Evolutionary conservation across 2,113 vertebrate species (phyloP), one percentile per base, ranked within the genome.

Genomic region (Onychorhynchus coronatus): DNA sequence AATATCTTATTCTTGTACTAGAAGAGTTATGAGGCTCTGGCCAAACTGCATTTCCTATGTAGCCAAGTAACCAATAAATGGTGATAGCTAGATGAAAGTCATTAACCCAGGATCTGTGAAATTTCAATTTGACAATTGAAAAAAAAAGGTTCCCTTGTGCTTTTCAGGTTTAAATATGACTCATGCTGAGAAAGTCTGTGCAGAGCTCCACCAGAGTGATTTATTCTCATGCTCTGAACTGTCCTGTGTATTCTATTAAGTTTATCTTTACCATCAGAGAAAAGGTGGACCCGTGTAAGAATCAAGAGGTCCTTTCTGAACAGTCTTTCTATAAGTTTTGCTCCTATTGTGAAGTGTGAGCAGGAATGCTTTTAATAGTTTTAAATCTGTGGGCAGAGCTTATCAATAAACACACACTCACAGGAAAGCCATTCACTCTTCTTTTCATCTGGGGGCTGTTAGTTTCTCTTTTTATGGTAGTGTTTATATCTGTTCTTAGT

Each of bases 391-490:
- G 61, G 27, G 59, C 73, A 91, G 70, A 86, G 41, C 76, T 94
- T 95, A 95, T 92, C 93, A 96, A 95, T 91, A 94, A 92, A 91
- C 58, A 96, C 67, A 66, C 65, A 46, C 78, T 96, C 50, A 63
- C 0, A 3, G 70, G 56, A 86, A 95, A 95, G 73, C 62, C 76
- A 68, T 81, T 94, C 31, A 71, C 61, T 81, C 39, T 62, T 46
- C 50, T 93, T 89, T 93, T 88, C 76, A 85, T 93, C 70, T 75
- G 47, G 20, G 56, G 52, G 24, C 70, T 74, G n/a, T 30, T 86
- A 78, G 72, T 94, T 96, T 95, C 66, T 88, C 90, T 72, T 92
- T 95, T 94, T 96, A 89, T 96, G 95, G 86, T 66, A 93, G 91
- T 93, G 82, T 94, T 95, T 96, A 58, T 92, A 81, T 72, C 52